Evolutionary conservation across 2,113 vertebrate species (phyloP).

Genomic region (Catharus bicknelli): DNA sequence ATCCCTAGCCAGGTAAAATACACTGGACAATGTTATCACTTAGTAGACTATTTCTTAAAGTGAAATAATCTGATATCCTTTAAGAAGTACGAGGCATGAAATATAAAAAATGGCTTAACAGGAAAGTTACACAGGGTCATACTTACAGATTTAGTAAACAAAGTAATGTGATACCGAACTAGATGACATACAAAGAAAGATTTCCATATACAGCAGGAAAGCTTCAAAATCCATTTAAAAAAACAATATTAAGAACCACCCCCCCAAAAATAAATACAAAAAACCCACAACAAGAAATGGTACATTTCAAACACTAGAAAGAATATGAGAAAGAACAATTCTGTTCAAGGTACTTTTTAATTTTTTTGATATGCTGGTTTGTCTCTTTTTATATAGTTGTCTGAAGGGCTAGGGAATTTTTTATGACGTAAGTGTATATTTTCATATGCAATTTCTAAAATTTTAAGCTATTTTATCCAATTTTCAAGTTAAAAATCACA

Average conservation of each 20-base stretch:
- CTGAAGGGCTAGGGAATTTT: neutral
- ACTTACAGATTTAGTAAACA: neutral
- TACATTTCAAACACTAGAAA: neutral
- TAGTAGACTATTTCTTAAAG: neutral
- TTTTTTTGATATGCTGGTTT: neutral
- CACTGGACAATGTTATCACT: neutral
- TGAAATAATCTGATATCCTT: neutral
- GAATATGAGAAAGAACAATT: neutral
- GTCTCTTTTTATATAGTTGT: neutral
- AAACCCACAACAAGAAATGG: neutral
- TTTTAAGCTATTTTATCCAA: neutral
- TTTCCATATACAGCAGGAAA: neutral
- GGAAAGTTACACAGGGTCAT: neutral
- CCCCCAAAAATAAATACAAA: neutral
- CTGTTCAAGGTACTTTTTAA: neutral
- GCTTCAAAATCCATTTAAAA: neutral
- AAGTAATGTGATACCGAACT: neutral
- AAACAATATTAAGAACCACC: fast-evolving
- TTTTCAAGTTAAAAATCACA: slow-evolving; percentile 29
- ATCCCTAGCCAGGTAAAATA: neutral
- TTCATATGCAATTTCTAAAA: neutral
- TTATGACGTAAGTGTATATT: neutral
- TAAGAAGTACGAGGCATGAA: neutral
- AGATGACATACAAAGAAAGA: neutral
- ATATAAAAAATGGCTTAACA: neutral